Evolutionary conservation across 2,113 vertebrate species (phyloP), one percentile per base, ranked within the genome.

Genomic region (Rhodinocichla rosea): DNA sequence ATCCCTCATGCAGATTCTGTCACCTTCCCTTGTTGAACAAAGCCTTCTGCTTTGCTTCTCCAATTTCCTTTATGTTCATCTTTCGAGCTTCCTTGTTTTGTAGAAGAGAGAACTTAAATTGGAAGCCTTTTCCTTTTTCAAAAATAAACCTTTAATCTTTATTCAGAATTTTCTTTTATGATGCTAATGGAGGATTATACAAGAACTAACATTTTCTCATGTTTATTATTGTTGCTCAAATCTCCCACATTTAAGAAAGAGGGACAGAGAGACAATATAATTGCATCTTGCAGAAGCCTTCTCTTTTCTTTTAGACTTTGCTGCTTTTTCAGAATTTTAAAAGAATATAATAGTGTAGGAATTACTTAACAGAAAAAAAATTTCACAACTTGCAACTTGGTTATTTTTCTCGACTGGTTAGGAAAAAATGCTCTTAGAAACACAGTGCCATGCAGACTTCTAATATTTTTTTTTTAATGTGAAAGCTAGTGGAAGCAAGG

Each of bases 201-300:
- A 90, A 57, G 59, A 94, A 91, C 40, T 76, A 91, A 73, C 57
- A 69, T 85, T 86, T 96, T 85, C 40, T 84, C 57, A 53, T 91
- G 75, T 94, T 95, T 95, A 91, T 94, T 95, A 89, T 77, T 95
- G 33, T 85, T 96, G 50, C 50, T 92, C 21, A 59, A 87, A 67
- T 79, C 67, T 91, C 89, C 40, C 33, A 83, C 40, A 20, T 65
- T 57, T 85, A 83, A 81, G 33, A 92, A 87, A 92, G 17, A 84
- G 16, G 89, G 80, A 83, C 76, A 90, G 42, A 59, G 24, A 83
- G 83, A 87, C 87, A 85, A 59, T 63, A 88, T 91, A 96, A 91
- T 74, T 94, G 75, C 55, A 94, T 83, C 39, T 59, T 93, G 33
- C 57, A 93, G 47, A 92, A 94, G 13, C 10, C 23, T 84, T 90